Evolutionary conservation across 2,113 vertebrate genomes (phyloP).

Genomic region (Onychostoma macrolepis): DNA sequence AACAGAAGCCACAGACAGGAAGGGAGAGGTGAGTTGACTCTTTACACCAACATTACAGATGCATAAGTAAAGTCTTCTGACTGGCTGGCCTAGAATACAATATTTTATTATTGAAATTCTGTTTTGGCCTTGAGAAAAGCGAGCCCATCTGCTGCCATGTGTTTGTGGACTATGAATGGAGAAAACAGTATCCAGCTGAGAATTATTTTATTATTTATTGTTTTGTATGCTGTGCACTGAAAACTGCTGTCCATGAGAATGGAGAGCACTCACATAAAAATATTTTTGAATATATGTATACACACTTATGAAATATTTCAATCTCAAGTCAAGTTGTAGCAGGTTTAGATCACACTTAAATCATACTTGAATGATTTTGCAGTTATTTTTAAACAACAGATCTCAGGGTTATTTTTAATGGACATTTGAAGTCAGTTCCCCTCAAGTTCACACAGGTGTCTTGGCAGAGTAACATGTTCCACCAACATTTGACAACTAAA

Average conservation of each 20-base stretch:
- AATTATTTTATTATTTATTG: slow-evolving; percentile 11
- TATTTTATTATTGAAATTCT: slow-evolving; percentile 49
- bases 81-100: slow-evolving; percentile 49
- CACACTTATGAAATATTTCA: neutral
- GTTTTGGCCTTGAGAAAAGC: slow-evolving; percentile 47
- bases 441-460: neutral
- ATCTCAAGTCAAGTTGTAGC: neutral
- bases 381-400: neutral
- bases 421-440: neutral
- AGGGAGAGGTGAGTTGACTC: slow-evolving; percentile 49
- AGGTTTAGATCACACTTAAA: neutral
- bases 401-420: neutral
- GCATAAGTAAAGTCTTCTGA: slow-evolving; percentile 37
- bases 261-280: neutral
- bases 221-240: slow-evolving; percentile 2
- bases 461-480: neutral
- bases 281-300: neutral
- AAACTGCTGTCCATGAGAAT: neutral
- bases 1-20: slow-evolving; percentile 67
- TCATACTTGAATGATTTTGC: too few species aligned
- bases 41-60: slow-evolving; percentile 49
- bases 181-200: slow-evolving; percentile 19
- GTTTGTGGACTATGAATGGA: slow-evolving; percentile 31
- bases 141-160: slow-evolving; percentile 40
- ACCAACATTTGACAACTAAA: neutral